These are phyloP conservation scores for Petaurus breviceps DNA, from an alignment of 2,113 vertebrate genomes.

Conservation along the genomic window DNA sequence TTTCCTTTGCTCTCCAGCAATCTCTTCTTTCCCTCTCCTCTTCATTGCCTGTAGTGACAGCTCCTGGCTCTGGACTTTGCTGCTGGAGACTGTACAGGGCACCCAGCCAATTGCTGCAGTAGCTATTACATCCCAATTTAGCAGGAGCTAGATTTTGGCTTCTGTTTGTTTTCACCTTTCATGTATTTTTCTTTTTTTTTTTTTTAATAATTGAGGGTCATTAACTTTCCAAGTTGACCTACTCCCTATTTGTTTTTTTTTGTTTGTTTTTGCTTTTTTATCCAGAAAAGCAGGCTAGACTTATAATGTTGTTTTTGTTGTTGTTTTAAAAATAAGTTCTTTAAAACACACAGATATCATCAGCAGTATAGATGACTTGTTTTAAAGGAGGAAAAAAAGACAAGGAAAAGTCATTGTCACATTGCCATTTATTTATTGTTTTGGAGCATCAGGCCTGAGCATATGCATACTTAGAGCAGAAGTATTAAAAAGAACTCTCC, in stretches of 20 bases:
- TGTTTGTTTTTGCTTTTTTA: neutral
- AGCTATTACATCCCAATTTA: neutral
- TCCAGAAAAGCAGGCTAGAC: neutral
- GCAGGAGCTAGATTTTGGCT: neutral
- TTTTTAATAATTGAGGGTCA: conserved; percentile 35
- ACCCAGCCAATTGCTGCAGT: neutral
- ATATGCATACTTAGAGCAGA: conserved; percentile 33
- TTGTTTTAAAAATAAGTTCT: neutral
- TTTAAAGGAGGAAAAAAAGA: neutral
- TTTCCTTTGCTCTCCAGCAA: conserved; percentile 44
- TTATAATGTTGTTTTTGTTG: neutral
- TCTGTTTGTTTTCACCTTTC: conserved; percentile 18
- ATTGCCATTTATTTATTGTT: neutral
- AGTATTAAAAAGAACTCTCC: conserved; percentile 39
- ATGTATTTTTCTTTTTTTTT: conserved; percentile 41
- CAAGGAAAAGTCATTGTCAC: neutral
- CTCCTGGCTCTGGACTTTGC: conserved; percentile 58
- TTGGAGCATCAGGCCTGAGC: neutral
- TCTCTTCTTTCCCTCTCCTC: neutral
- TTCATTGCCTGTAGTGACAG: conserved; percentile 69
- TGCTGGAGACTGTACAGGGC: conserved; percentile 51
- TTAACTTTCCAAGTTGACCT: conserved; percentile 38
- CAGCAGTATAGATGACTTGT: neutral
- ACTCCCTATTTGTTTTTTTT: conserved; percentile 9
- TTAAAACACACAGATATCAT: neutral